A percentile compares a stretch with the other conserved stretches of the same genome.
These are phyloP conservation scores for Ephialtes manifestator DNA, from an alignment of 2,888 invertebrate species.

Conservation along the genomic window DNA sequence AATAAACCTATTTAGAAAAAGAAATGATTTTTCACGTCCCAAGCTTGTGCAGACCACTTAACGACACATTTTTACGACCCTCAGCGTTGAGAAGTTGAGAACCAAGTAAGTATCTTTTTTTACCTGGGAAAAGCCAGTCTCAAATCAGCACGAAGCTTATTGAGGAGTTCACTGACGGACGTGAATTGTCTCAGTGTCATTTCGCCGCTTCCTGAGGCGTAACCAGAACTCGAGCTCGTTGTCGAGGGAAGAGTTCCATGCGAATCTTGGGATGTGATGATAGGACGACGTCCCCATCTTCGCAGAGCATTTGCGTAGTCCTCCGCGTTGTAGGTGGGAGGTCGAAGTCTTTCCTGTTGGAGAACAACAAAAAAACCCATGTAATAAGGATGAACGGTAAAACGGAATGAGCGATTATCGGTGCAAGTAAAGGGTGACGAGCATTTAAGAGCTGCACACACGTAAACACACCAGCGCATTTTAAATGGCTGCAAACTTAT, in stretches of 20 bases:
- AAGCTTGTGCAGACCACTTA: too few relatives aligned
- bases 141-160: conserved; percentile 94
- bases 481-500: too few relatives aligned
- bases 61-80: too few relatives aligned
- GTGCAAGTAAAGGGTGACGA: conserved; percentile 37
- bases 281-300: conserved; percentile 92
- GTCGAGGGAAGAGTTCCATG: conserved; percentile 84
- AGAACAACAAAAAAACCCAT: conserved; percentile 9
- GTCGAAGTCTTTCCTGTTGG: conserved; percentile 92
- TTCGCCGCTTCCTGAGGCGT: conserved; percentile 90
- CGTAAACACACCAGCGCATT: conserved; percentile 63
- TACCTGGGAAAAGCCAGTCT: conserved; percentile 96
- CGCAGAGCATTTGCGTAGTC: conserved; percentile 93
- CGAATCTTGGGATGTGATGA: conserved; percentile 85
- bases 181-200: conserved; percentile 96
- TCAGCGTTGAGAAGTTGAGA: background rate
- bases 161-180: conserved; percentile 94
- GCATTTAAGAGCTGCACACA: conserved; percentile 47
- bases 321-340: conserved; percentile 96
- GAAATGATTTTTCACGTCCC: too few relatives aligned
- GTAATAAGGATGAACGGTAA: conserved; percentile 40
- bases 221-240: conserved; percentile 85
- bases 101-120: conserved; percentile 51
- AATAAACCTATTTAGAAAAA: too few relatives aligned
- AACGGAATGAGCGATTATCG: conserved; percentile 46